Evolutionary conservation across 2,113 vertebrate genomes (phyloP).

Genomic region (Tachysurus vachellii): DNA sequence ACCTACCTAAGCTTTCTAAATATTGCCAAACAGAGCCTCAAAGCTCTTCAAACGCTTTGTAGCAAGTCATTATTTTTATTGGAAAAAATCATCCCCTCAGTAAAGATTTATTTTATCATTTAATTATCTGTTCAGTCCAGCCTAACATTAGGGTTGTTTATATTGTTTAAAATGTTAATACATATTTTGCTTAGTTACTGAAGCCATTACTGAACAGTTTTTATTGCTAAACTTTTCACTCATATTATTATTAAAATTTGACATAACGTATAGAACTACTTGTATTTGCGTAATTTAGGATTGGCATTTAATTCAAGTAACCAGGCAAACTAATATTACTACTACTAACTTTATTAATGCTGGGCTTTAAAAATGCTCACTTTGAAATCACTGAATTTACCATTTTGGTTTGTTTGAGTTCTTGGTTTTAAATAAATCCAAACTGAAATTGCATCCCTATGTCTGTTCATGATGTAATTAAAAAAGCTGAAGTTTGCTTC

Average conservation of each 20-base stretch:
- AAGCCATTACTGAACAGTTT: background rate
- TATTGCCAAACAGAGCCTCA: background rate
- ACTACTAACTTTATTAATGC: background rate
- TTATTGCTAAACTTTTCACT: background rate
- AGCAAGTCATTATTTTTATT: background rate
- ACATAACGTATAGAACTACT: background rate
- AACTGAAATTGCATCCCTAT: background rate
- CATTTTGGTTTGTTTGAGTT: background rate
- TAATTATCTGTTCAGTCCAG: background rate
- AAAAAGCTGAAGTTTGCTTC: background rate
- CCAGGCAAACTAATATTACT: background rate
- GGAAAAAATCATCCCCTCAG: background rate
- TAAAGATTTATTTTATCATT: background rate
- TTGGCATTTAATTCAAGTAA: background rate
- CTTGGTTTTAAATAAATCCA: background rate
- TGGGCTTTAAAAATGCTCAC: background rate
- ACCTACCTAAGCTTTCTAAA: background rate
- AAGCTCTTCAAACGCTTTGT: background rate
- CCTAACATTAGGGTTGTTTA: background rate
- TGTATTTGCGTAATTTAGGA: background rate
- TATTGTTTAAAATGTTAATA: background rate
- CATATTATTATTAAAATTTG: background rate
- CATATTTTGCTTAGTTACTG: background rate
- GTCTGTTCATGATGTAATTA: background rate
- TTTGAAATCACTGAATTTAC: background rate